Conservation (phyloP, 1,140 invertebrate genomes). For the Zaprionus inermis region DNA sequence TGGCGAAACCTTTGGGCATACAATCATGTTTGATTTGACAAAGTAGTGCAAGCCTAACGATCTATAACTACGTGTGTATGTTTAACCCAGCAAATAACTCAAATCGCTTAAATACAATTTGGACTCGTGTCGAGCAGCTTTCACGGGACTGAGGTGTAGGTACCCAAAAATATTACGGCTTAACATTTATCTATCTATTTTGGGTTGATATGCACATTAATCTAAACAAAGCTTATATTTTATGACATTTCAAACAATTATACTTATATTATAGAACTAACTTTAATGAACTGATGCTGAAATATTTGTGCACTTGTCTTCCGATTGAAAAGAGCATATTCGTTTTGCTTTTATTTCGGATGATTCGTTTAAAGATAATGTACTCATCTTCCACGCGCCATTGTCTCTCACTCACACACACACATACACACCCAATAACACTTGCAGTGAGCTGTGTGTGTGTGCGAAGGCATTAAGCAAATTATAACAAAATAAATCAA, state of each 20-base stretch:
- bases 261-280: too few relatives aligned
- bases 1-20: background rate
- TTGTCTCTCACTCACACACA: background rate
- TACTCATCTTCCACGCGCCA: background rate
- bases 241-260: too few relatives aligned
- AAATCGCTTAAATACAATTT: background rate
- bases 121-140: too few relatives aligned
- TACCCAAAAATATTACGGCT: too few relatives aligned
- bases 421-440: slow-evolving; percentile 11
- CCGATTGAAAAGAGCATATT: background rate
- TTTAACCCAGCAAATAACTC: background rate
- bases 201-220: too few relatives aligned
- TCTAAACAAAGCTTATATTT: too few relatives aligned
- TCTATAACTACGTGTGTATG: background rate
- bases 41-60: background rate
- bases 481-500: slow-evolving; percentile 66
- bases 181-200: too few relatives aligned
- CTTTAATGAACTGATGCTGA: background rate
- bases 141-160: too few relatives aligned
- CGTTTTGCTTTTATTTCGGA: background rate
- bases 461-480: slow-evolving; percentile 36
- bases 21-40: slow-evolving; percentile 1
- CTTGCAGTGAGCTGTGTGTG: slow-evolving; percentile 17
- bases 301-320: background rate
- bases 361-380: slow-evolving; percentile 1